Evolutionary conservation across 1,140 invertebrate species (phyloP).

Genomic region (Psix sp.): DNA sequence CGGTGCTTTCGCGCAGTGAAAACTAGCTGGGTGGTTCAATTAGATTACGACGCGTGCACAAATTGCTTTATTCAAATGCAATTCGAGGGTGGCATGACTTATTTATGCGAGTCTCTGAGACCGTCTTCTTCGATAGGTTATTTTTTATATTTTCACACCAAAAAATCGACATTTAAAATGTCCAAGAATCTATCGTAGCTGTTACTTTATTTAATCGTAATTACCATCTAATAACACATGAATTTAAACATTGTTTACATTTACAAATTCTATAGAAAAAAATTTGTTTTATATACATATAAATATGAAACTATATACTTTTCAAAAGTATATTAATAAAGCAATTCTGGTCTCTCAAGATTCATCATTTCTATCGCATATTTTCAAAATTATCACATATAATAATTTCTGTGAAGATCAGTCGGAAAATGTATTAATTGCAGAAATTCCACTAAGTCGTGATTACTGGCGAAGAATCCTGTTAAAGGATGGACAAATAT

Average conservation of each 20-base stretch:
- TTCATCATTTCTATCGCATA: too few relatives aligned
- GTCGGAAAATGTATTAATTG: conserved; percentile 12
- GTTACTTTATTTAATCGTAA: conserved; percentile 1
- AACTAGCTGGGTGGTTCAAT: conserved; percentile 70
- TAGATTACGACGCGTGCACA: conserved; percentile 73
- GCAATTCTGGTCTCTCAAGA: too few relatives aligned
- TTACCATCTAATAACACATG: too few relatives aligned
- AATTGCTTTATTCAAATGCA: conserved; percentile 76
- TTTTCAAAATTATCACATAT: neutral
- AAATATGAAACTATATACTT: too few relatives aligned
- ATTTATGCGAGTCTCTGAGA: conserved; percentile 51
- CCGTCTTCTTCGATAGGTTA: conserved; percentile 10
- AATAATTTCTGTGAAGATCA: neutral
- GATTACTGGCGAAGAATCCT: conserved; percentile 17
- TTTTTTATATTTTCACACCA: too few relatives aligned
- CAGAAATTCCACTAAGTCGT: conserved; percentile 12
- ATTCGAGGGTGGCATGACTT: conserved; percentile 56
- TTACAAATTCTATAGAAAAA: too few relatives aligned
- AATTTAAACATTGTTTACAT: too few relatives aligned
- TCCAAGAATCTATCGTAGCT: conserved; percentile 18
- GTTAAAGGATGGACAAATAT: conserved; percentile 27
- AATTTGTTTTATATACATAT: too few relatives aligned
- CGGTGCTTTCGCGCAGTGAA: conserved; percentile 72
- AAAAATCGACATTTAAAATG: too few relatives aligned
- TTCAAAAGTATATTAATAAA: too few relatives aligned